Conservation (phyloP, 2,797 vertebrate genomes). For the Gallinago solitaria region DNA sequence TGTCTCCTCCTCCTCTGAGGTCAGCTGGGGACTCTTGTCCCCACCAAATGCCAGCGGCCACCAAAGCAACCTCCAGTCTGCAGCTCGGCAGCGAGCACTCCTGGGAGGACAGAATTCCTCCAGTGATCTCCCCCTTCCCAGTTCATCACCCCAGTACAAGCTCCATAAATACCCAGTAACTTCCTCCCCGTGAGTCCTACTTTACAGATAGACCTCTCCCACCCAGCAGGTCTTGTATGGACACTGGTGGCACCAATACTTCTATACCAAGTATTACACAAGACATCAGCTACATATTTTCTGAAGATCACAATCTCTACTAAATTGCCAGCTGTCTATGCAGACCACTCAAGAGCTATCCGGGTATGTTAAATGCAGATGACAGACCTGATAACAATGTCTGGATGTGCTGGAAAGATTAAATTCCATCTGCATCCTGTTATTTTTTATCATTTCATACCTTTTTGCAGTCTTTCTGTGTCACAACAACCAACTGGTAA, state of each 20-base stretch:
- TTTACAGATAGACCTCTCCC: background rate
- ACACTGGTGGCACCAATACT: background rate
- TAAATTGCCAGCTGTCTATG: constrained; percentile 8
- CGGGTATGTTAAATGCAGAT: constrained; percentile 30
- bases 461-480: background rate
- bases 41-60: background rate
- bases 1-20: background rate
- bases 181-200: background rate
- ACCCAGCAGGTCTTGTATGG: background rate
- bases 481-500: background rate
- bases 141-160: background rate
- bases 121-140: background rate
- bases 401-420: constrained; percentile 23
- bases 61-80: background rate
- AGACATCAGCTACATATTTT: constrained; percentile 2
- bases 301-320: constrained; percentile 22
- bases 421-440: constrained; percentile 22
- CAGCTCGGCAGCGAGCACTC: background rate
- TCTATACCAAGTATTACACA: background rate
- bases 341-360: constrained; percentile 40
- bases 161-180: background rate
- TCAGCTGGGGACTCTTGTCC: background rate
- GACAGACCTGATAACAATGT: background rate
- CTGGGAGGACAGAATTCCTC: background rate
- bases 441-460: constrained; percentile 1